These are phyloP conservation scores for Enteromius viviparus DNA, from an alignment of 2,797 vertebrate species.

Conservation along the genomic window DNA sequence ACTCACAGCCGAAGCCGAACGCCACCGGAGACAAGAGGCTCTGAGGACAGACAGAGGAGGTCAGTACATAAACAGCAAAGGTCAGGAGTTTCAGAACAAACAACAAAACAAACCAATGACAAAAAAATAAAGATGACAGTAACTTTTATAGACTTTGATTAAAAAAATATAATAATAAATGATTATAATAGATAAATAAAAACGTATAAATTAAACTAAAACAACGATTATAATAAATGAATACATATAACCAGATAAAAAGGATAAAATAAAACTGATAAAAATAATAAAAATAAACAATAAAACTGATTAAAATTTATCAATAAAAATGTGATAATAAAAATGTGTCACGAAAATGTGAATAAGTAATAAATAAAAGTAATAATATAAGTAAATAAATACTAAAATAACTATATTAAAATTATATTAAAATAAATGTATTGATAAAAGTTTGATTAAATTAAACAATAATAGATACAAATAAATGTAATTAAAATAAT, in stretches of 20 bases:
- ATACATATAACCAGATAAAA: background rate
- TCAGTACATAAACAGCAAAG: background rate
- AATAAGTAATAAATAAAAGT: no score
- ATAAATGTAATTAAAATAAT: background rate
- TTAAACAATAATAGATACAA: background rate
- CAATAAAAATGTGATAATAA: background rate
- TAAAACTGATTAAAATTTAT: no score
- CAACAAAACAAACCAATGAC: background rate
- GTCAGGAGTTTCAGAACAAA: background rate
- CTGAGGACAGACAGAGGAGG: slow-evolving; percentile 68
- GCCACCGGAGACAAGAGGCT: slow-evolving; percentile 95
- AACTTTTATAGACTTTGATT: background rate
- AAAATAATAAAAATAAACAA: background rate
- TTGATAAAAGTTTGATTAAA: background rate
- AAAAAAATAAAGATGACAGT: background rate
- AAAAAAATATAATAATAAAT: background rate
- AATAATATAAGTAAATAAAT: background rate
- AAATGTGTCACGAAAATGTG: background rate
- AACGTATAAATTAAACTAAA: background rate
- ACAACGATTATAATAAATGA: background rate
- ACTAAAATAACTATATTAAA: background rate
- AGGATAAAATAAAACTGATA: background rate
- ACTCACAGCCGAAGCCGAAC: slow-evolving; percentile 96
- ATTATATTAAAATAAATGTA: background rate
- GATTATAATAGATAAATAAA: background rate